Evolutionary conservation across 1,140 invertebrate species (phyloP).

Genomic region (Babylonia areolata): DNA sequence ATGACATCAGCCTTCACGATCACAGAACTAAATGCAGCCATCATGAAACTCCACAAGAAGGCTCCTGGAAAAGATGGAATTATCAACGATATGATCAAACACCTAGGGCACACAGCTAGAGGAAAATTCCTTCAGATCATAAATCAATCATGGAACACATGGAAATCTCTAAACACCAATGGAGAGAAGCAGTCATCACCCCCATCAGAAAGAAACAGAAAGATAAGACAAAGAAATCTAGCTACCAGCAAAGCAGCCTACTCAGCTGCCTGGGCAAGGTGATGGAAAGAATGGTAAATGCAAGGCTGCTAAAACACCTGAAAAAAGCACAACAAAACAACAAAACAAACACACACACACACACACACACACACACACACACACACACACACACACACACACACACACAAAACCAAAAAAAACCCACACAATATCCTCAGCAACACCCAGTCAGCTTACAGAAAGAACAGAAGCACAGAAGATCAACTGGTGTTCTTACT

Average conservation of each 20-base stretch:
- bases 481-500: conserved; percentile 8
- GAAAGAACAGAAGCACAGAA: not conserved
- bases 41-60: not conserved
- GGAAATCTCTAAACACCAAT: not conserved
- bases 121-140: not conserved
- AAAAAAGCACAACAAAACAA: not conserved
- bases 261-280: conserved; percentile 21
- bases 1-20: conserved; percentile 7
- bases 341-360: no score
- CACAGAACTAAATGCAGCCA: not conserved
- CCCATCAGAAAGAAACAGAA: conserved; percentile 17
- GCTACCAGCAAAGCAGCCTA: conserved; percentile 15
- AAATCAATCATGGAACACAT: not conserved
- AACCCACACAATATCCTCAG: no score
- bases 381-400: no score
- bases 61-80: not conserved
- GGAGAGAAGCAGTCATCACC: not conserved
- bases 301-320: not conserved
- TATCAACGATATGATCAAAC: not conserved
- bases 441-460: not conserved
- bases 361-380: no score
- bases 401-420: no score
- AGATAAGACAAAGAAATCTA: not conserved
- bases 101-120: not conserved
- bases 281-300: conserved; percentile 26